A percentile compares a stretch with the other conserved stretches of the same genome.
phyloP scores from a whole-genome alignment of 2,888 invertebrate genomes.

The Ectemnius continuus region DNA sequence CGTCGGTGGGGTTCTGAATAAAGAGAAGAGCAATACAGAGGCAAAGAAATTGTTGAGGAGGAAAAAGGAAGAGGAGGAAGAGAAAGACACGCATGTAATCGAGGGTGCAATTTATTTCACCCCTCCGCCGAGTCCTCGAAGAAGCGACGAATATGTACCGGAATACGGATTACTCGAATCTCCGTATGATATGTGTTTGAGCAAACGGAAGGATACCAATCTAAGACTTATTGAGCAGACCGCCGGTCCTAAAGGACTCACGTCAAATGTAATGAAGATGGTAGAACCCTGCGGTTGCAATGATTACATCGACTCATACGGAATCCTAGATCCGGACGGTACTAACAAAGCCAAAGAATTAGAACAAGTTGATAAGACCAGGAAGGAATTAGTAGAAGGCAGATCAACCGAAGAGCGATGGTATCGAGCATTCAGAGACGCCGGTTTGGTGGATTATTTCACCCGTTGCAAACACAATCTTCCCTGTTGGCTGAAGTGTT shows the following conservation, averaged over 20 bases:
- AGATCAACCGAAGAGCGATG: conserved; percentile 48
- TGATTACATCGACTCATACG: conserved; percentile 28
- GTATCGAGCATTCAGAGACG: conserved; percentile 56
- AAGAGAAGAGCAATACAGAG: neutral
- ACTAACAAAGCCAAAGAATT: conserved; percentile 2
- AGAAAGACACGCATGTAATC: conserved; percentile 52
- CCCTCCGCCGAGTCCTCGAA: conserved; percentile 65
- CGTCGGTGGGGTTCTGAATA: conserved; percentile 57
- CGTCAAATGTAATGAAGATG: conserved; percentile 26
- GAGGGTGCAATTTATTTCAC: conserved; percentile 66
- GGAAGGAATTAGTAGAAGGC: conserved; percentile 24
- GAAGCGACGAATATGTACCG: conserved; percentile 70
- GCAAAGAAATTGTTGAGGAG: conserved; percentile 16
- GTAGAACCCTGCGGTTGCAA: conserved; percentile 50
- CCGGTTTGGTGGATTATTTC: conserved; percentile 61
- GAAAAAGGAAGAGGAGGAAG: conserved; percentile 23
- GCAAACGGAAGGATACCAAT: conserved; percentile 35
- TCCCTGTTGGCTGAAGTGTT: conserved; percentile 63
- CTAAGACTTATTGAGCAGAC: conserved; percentile 50
- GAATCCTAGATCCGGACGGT: neutral
- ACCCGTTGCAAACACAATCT: conserved; percentile 50
- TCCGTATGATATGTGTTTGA: conserved; percentile 59
- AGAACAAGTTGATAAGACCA: conserved; percentile 11
- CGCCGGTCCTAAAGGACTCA: conserved; percentile 42
- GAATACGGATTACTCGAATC: conserved; percentile 67